Evolutionary conservation across 2,888 invertebrate genomes (phyloP), one percentile per base, ranked within the genome.

Genomic region (Callimorpha dominula): DNA sequence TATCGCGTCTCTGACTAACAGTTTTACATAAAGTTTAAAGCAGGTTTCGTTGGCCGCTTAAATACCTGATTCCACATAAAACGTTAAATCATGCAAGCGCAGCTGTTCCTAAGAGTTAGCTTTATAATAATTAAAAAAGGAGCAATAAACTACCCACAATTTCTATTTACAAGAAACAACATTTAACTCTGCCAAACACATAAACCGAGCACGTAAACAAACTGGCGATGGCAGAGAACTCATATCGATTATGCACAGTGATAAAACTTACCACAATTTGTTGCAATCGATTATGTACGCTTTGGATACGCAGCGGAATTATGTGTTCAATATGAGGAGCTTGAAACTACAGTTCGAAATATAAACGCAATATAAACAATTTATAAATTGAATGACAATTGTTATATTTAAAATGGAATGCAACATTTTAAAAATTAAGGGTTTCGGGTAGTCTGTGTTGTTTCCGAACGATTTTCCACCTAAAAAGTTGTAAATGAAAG

Each of bases 231-330:
- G 72, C 76, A 83, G 80, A 81, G 80, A 84, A 79, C 82, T 82
- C 79, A 79, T 75, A 77, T 77, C 78, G 81, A 91, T 92, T 90
- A 78, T 91, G 75, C 84, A 86, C 86, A 86, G 87, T 80, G 81
- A 89, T 91, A 89, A 88, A 90, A 87, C 86, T 83, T 79, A 84
- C 85, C 84, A 84, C 88, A 89, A 89, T 90, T 90, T 88, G 75
- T 84, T 80, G 85, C 87, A 89, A 91, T 89, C 89, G 89, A 93
- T 92, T 92, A 84, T 85, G 77, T 68, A 87, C 88, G 85, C 86
- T 81, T 86, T 86, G 81, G 87, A 81, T 72, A 83, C 81, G 83
- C 80, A 82, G 77, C 82, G 78, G 83, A 83, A 81, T 77, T 85
- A 78, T 79, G 75, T 73, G 82, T 82, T 77, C 79, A 81, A 84